Evolutionary conservation across 2,797 vertebrate species (phyloP), one percentile per base, ranked within the genome.

Genomic region (Pantherophis alleghaniensis): DNA sequence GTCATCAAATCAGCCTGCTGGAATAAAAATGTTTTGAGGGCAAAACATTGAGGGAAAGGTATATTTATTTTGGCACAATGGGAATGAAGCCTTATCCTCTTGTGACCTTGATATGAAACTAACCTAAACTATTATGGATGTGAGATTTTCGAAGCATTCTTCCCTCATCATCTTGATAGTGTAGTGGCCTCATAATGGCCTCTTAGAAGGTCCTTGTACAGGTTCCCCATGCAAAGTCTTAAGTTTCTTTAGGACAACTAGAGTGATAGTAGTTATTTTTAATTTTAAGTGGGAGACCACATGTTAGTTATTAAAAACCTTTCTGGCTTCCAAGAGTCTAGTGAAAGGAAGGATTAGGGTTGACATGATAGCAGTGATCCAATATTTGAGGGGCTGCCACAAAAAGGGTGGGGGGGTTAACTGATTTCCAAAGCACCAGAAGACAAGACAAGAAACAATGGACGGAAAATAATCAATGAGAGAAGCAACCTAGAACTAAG

Each of bases 111-210:
- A 89, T 95, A 87, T 83, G 92, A 53, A 28, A 93, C 93, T 88
- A 93, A 94, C 89, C 95, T 92, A 96, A 96, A 88, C 87, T 69
- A 90, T 92, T 94, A 88, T 32, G 93, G n/a, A 47, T 12, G 32
- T 37, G 51, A 88, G 86, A 94, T 95, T 95, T 93, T n/a, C 95
- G 92, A 96, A 94, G 94, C 88, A 88, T 95, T 96, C 92, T 95
- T 89, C 94, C 93, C 91, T 93, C 95, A 88, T 66, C 94, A 94
- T 86, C 92, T 94, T 93, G 87, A 95, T 93, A 92, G 26, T 96
- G 91, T 95, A 96, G 96, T 86, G 66, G 87, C 16, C 94, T 94
- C 92, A 94, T 95, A 96, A 96, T 63, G 60, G 87, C 60, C 74
- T 14, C 0, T 95, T 93, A 87, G 95, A 94, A 93, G 20, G 61